These are phyloP conservation scores for Phoenicopterus ruber DNA, from an alignment of 2,113 vertebrate genomes.

Conservation along the genomic window DNA sequence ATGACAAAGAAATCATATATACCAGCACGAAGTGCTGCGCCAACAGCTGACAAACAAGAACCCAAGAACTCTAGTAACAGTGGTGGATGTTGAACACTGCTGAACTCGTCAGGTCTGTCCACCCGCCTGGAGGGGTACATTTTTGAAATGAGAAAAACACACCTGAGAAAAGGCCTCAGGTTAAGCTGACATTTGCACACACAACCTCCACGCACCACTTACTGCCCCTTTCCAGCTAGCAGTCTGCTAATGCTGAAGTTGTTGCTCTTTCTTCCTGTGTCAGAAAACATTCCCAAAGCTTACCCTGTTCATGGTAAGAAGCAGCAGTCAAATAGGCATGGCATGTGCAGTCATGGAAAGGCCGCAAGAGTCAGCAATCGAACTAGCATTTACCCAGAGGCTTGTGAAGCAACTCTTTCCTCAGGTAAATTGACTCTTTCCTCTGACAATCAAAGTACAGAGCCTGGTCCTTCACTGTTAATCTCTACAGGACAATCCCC, in stretches of 20 bases:
- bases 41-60: not conserved
- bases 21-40: not conserved
- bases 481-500: not conserved
- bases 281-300: not conserved
- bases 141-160: not conserved
- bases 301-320: not conserved
- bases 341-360: slow-evolving; percentile 32
- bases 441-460: not conserved
- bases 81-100: not conserved
- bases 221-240: not conserved
- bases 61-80: not conserved
- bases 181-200: not conserved
- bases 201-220: not conserved
- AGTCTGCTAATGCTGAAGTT: not conserved
- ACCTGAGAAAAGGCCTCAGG: not conserved
- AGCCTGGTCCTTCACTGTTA: not conserved
- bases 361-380: slow-evolving; percentile 1
- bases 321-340: not conserved
- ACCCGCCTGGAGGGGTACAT: not conserved
- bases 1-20: not conserved
- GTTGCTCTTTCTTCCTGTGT: not conserved
- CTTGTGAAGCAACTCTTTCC: not conserved
- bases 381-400: not conserved
- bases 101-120: not conserved
- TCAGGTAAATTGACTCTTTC: not conserved